These are phyloP conservation scores for Isaurus tuberculatus DNA, from an alignment of 92 coral and sea anemone species.

Conservation along the genomic window DNA sequence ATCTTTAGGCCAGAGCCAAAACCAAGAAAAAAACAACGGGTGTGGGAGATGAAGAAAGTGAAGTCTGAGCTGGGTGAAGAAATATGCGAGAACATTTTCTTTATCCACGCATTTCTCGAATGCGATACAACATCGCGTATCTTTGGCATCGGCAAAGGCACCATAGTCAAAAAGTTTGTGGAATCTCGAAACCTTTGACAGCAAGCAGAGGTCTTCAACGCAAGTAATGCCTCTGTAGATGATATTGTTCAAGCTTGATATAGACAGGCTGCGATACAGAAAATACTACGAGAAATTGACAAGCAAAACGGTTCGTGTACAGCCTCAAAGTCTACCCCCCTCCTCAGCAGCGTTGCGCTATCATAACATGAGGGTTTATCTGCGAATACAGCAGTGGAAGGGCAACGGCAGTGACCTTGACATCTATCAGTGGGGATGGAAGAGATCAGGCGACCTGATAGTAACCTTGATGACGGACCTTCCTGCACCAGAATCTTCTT, in stretches of 20 bases:
- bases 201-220: background rate
- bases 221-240: background rate
- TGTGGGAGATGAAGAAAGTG: conserved; percentile 41
- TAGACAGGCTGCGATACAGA: too few species aligned
- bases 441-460: background rate
- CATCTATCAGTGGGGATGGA: background rate
- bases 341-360: conserved; percentile 6
- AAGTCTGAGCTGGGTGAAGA: conserved; percentile 43
- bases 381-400: conserved; percentile 3
- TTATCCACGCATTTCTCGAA: conserved; percentile 55
- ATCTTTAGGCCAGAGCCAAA: conserved; percentile 12
- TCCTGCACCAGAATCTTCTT: background rate
- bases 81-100: conserved; percentile 47
- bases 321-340: conserved; percentile 25
- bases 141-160: too few species aligned
- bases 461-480: conserved; percentile 5
- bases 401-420: background rate
- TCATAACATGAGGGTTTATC: conserved; percentile 11
- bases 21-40: background rate
- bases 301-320: too few species aligned
- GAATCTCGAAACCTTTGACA: background rate
- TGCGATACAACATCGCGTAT: conserved; percentile 48
- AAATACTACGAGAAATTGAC: too few species aligned
- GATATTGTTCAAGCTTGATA: background rate
- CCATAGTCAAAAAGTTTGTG: background rate